Conservation (phyloP, 2,113 vertebrate genomes). For the Corvus moneduloides region DNA sequence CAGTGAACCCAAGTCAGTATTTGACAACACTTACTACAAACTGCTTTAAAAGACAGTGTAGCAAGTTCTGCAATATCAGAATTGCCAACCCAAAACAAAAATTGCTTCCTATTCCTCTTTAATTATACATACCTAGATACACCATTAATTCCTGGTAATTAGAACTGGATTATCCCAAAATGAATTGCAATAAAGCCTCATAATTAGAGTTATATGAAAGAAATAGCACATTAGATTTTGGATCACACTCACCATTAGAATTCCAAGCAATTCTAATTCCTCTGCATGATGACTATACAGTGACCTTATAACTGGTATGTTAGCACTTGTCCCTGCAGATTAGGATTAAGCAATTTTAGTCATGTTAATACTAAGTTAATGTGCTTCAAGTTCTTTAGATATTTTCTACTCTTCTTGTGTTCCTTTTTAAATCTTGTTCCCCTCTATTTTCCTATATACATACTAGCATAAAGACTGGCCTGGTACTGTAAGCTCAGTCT, state of each 20-base stretch:
- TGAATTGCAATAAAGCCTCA: neutral
- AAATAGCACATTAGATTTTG: neutral
- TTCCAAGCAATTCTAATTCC: neutral
- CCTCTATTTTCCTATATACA: neutral
- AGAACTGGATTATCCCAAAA: neutral
- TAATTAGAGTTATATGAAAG: neutral
- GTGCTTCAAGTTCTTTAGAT: neutral
- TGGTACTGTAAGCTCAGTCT: neutral
- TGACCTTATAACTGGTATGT: neutral
- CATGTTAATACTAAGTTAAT: neutral
- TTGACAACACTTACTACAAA: neutral
- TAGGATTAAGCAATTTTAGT: neutral
- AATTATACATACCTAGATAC: neutral
- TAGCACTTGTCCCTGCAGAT: neutral
- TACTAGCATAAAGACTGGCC: neutral
- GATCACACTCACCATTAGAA: neutral
- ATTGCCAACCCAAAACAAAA: neutral
- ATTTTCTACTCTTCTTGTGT: neutral
- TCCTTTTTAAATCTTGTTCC: neutral
- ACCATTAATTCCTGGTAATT: neutral
- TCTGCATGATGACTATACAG: neutral
- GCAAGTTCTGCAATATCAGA: neutral
- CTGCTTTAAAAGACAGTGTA: neutral
- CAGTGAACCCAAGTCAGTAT: neutral
- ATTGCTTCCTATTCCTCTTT: neutral